These are phyloP conservation scores for Dermatemys mawii DNA, from an alignment of 2,113 vertebrate species.

Conservation along the genomic window DNA sequence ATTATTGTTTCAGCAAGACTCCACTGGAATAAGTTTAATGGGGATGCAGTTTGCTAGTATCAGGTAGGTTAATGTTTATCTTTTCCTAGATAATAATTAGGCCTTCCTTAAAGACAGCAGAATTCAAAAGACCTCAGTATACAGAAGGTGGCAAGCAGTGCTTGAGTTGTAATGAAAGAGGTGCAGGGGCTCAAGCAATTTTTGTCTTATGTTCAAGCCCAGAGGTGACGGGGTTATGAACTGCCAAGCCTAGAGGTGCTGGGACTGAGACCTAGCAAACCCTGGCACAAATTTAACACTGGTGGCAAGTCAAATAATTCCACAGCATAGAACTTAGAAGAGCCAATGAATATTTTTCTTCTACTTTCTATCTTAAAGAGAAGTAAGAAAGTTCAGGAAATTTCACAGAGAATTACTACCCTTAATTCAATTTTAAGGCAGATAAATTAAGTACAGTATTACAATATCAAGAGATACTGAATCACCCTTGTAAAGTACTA, in stretches of 20 bases:
- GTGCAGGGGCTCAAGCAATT: no score
- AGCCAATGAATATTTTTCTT: neutral
- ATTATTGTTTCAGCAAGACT: neutral
- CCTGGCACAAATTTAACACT: no score
- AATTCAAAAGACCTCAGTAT: neutral
- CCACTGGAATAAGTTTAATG: neutral
- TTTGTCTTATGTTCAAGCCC: no score
- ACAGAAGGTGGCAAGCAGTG: neutral
- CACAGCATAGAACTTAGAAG: neutral
- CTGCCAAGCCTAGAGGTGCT: no score
- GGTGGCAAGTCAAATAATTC: neutral
- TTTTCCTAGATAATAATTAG: rapidly evolving
- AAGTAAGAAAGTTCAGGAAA: neutral
- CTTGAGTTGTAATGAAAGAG: no score
- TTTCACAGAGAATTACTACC: neutral
- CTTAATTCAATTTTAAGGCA: neutral
- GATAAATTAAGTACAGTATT: neutral
- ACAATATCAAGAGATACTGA: neutral
- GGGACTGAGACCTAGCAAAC: no score
- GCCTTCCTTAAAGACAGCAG: neutral
- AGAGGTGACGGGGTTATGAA: no score
- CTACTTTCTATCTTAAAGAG: neutral
- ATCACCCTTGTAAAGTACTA: neutral
- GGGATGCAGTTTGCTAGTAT: neutral
- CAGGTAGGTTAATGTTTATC: neutral